These are phyloP conservation scores for Zaprionus bogoriensis DNA, from an alignment of 2,888 invertebrate genomes.

Conservation along the genomic window DNA sequence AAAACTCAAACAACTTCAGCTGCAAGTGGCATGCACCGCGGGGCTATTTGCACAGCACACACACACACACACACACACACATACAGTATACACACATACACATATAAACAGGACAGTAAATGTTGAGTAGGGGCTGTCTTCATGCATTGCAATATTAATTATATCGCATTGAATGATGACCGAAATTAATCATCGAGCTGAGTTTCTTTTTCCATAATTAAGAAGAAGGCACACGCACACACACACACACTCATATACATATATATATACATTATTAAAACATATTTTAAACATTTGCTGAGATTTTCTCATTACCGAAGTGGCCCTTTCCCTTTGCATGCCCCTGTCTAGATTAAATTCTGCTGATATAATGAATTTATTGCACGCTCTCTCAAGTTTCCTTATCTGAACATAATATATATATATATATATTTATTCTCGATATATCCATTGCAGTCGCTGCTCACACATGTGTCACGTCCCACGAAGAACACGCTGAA, in stretches of 20 bases:
- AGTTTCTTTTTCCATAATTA: neutral
- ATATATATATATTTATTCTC: neutral
- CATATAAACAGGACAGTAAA: slow-evolving; percentile 14
- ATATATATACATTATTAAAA: neutral
- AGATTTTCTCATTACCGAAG: no score
- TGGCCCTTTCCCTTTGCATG: neutral
- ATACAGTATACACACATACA: neutral
- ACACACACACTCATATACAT: neutral
- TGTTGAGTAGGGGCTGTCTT: slow-evolving; percentile 17
- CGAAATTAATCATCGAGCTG: slow-evolving; percentile 29
- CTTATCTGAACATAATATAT: slow-evolving; percentile 14
- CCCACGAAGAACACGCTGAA: slow-evolving; percentile 97
- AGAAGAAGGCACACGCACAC: neutral
- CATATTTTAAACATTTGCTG: no score
- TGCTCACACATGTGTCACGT: slow-evolving; percentile 96
- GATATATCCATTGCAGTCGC: slow-evolving; percentile 86
- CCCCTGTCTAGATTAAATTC: neutral
- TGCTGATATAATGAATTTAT: slow-evolving; percentile 6
- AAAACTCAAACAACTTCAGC: slow-evolving; percentile 68
- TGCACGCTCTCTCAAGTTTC: slow-evolving; percentile 23
- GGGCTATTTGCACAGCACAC: slow-evolving; percentile 53
- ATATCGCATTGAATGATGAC: slow-evolving; percentile 41
- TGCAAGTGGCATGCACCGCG: slow-evolving; percentile 46
- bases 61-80: slow-evolving; percentile 2
- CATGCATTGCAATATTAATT: slow-evolving; percentile 35